Evolutionary conservation across 1,140 invertebrate species (phyloP).

Genomic region (Theocolax elegans): DNA sequence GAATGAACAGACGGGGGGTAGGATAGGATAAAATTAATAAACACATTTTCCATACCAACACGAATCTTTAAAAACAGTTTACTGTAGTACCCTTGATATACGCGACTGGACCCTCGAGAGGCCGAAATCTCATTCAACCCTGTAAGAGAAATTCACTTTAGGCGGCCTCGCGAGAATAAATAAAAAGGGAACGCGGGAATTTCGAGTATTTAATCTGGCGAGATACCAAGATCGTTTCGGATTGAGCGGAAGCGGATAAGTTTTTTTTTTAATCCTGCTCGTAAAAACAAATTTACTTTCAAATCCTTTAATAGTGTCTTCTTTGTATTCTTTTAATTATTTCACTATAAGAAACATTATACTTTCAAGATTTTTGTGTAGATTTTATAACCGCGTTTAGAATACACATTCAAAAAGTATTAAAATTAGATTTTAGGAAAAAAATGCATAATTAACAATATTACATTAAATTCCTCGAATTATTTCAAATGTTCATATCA

Average conservation of each 20-base stretch:
- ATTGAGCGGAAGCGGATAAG: constrained; percentile 18
- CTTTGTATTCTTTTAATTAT: neutral
- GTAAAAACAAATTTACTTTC: constrained; percentile 31
- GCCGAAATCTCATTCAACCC: constrained; percentile 31
- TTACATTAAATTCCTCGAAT: no score
- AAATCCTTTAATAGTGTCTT: constrained; percentile 16
- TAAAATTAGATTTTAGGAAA: no score
- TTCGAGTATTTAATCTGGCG: constrained; percentile 42
- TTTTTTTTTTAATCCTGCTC: neutral
- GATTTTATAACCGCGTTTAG: no score
- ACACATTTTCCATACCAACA: neutral
- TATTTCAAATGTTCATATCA: no score
- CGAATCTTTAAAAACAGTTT: neutral
- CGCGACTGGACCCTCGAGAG: constrained; percentile 47
- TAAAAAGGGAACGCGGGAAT: constrained; percentile 40
- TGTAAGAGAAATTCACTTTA: constrained; percentile 34
- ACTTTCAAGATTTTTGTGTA: no score
- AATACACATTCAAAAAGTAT: no score
- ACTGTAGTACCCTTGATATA: neutral
- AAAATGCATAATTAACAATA: no score
- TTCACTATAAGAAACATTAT: neutral
- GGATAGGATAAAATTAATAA: constrained; percentile 15
- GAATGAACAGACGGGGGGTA: no score
- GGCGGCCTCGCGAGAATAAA: constrained; percentile 17
- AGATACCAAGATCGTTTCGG: constrained; percentile 43